phyloP scores from a whole-genome alignment of 2,113 vertebrate genomes.

The Salvelinus sp. region DNA sequence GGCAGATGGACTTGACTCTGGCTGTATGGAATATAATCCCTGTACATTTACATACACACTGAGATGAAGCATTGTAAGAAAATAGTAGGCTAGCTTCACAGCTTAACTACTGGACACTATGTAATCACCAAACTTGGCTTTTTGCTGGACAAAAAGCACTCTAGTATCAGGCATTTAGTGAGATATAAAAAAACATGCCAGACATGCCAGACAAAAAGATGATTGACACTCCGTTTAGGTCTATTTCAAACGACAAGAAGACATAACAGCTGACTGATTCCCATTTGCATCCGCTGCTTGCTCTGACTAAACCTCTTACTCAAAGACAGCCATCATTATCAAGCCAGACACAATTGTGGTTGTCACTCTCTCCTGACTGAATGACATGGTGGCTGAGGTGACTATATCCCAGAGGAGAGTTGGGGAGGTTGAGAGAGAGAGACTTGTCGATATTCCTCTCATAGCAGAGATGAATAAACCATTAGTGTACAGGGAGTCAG shows the following conservation, averaged over 20 bases:
- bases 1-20: too few species aligned
- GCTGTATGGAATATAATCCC: too few species aligned
- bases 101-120: neutral
- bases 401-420: neutral
- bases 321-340: neutral
- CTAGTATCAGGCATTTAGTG: too few species aligned
- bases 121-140: neutral
- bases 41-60: constrained; percentile 10
- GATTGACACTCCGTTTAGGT: too few species aligned
- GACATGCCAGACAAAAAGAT: too few species aligned
- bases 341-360: neutral
- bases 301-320: too few species aligned
- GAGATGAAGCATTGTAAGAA: neutral
- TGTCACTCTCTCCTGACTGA: neutral
- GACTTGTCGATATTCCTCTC: constrained; percentile 1
- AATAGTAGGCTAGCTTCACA: neutral
- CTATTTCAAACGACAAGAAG: too few species aligned
- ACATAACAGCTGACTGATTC: too few species aligned
- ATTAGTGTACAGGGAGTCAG: neutral
- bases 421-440: neutral
- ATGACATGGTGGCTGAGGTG: neutral
- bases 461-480: neutral
- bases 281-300: too few species aligned
- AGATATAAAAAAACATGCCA: too few species aligned
- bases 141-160: neutral